These are phyloP conservation scores for Phoronis australis DNA, from an alignment of 2,888 invertebrate species.

Conservation along the genomic window DNA sequence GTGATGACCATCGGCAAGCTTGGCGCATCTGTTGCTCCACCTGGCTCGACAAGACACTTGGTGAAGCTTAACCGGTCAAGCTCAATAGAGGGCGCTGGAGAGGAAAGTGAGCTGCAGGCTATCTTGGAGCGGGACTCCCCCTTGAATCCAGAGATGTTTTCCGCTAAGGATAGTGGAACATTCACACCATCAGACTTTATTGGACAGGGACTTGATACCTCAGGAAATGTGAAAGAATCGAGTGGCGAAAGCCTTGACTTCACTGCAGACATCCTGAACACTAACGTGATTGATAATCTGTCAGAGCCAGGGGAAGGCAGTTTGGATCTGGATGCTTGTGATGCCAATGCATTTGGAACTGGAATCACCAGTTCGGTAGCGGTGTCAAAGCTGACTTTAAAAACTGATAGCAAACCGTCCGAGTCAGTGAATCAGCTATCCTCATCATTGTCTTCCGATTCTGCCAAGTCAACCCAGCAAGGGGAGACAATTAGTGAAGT, in stretches of 20 bases:
- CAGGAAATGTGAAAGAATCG: background rate
- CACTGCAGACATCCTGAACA: constrained; percentile 5
- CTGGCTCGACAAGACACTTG: background rate
- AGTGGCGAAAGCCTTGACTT: constrained; percentile 6
- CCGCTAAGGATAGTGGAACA: background rate
- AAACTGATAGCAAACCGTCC: no score
- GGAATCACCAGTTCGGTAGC: no score
- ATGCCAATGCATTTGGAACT: constrained; percentile 9
- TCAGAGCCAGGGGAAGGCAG: constrained; percentile 2
- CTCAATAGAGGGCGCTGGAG: constrained; percentile 28
- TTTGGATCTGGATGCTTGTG: constrained; percentile 9
- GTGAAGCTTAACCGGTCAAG: no score
- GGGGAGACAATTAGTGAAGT: no score
- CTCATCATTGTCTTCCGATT: no score
- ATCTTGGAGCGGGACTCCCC: constrained; percentile 6
- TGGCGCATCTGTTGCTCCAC: background rate
- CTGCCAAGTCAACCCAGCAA: no score
- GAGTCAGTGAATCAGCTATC: no score
- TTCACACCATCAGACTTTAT: background rate
- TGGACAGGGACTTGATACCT: background rate
- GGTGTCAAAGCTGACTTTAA: no score
- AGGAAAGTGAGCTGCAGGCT: constrained; percentile 17
- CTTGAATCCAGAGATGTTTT: constrained; percentile 7
- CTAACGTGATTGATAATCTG: constrained; percentile 3
- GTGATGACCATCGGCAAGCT: background rate